phyloP scores from a whole-genome alignment of 2,113 vertebrate species.

The Morone chrysops region DNA sequence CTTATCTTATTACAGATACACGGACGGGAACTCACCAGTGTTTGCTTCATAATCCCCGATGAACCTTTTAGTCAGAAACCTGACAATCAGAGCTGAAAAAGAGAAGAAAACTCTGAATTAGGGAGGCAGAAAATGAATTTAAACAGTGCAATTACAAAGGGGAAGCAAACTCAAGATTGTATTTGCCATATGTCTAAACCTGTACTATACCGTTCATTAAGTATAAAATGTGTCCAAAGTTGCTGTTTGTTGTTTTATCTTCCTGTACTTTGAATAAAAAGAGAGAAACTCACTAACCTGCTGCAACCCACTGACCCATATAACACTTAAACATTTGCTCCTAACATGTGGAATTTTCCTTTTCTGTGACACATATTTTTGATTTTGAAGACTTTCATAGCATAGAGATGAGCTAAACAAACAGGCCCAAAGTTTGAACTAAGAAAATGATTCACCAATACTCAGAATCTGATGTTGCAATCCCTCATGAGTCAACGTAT shows the following conservation, averaged over 20 bases:
- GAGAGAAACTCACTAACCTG: no score
- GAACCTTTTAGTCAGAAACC: conserved; percentile 94
- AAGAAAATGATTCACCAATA: conserved; percentile 35
- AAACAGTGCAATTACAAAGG: not conserved
- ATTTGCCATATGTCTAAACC: not conserved
- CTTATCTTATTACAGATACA: not conserved
- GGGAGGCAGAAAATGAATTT: not conserved
- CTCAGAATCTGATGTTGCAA: conserved; percentile 34
- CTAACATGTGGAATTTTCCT: conserved; percentile 28
- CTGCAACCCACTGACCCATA: conserved; percentile 29
- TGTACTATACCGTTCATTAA: no score
- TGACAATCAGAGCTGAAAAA: conserved; percentile 90
- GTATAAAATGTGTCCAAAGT: not conserved
- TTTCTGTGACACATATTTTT: conserved; percentile 10
- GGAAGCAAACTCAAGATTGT: not conserved
- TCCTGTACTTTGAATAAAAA: not conserved
- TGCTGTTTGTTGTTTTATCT: not conserved
- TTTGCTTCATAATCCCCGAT: conserved; percentile 96
- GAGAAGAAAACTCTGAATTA: conserved; percentile 18
- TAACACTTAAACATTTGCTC: not conserved
- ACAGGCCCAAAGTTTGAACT: conserved; percentile 21
- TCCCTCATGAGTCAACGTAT: not conserved
- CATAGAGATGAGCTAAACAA: conserved; percentile 14
- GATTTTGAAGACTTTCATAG: not conserved
- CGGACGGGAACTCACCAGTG: conserved; percentile 84